Conservation (phyloP, 2,888 invertebrate genomes). For the Ochropacha duplaris region DNA sequence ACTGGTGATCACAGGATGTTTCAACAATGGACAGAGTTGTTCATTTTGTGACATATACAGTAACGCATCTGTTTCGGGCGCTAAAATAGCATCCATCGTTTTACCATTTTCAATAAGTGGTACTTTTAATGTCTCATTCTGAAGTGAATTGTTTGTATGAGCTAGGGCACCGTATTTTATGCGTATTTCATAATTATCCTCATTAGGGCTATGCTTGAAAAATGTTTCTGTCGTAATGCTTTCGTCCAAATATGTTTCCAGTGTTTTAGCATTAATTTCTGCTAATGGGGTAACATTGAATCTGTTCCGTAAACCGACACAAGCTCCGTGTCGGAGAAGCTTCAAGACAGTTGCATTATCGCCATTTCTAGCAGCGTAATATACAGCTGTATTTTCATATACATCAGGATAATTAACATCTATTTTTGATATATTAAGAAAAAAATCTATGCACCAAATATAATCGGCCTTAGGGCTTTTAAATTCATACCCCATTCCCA, state of each 20-base stretch:
- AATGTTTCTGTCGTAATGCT: slow-evolving; percentile 84
- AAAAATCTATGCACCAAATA: slow-evolving; percentile 83
- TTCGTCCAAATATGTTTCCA: slow-evolving; percentile 88
- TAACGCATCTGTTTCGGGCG: slow-evolving; percentile 89
- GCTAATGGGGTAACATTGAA: slow-evolving; percentile 87
- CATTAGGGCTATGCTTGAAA: slow-evolving; percentile 83
- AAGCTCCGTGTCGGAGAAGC: slow-evolving; percentile 87
- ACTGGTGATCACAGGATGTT: slow-evolving; percentile 91
- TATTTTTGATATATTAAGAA: slow-evolving; percentile 82
- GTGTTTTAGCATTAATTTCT: slow-evolving; percentile 86
- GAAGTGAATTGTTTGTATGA: slow-evolving; percentile 78
- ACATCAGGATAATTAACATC: slow-evolving; percentile 84
- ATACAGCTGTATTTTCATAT: slow-evolving; percentile 87
- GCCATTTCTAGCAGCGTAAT: slow-evolving; percentile 89
- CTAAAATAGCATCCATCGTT: slow-evolving; percentile 64
- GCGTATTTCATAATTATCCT: slow-evolving; percentile 87
- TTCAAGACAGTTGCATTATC: slow-evolving; percentile 84
- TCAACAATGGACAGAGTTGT: slow-evolving; percentile 86
- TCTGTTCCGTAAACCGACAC: slow-evolving; percentile 86
- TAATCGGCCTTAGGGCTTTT: slow-evolving; percentile 79
- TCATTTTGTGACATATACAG: slow-evolving; percentile 87
- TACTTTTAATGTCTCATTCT: slow-evolving; percentile 68
- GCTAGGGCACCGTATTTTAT: slow-evolving; percentile 88
- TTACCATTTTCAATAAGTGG: slow-evolving; percentile 71
- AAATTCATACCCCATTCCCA: slow-evolving; percentile 71